Evolutionary conservation across 2,113 vertebrate species (phyloP), one percentile per base, ranked within the genome.

Genomic region (Smithornis capensis): DNA sequence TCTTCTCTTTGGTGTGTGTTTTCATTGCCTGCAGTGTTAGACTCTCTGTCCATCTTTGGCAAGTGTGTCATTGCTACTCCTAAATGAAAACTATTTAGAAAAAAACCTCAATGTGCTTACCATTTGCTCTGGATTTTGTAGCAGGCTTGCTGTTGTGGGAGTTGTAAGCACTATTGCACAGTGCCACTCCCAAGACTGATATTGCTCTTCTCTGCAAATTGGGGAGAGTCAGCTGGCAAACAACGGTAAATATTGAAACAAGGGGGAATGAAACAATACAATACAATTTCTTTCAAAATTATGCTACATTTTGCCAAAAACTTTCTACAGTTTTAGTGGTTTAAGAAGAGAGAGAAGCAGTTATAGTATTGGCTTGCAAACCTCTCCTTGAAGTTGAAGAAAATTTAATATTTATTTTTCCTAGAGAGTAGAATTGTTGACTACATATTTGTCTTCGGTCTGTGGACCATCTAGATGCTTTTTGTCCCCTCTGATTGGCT

Each of bases 1-100:
- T 10, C 28, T 57, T 78, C 16, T 56, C 13, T 55, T 87, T 18
- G 57, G 13, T 24, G 12, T 1, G 5, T 88, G 14, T 62, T 86
- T 80, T 80, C 19, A 22, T 40, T 35, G 31, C 14, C n/a, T 4
- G 2, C 0, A 0, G 29, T 85, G 27, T 69, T 62, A 24, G 9
- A 4, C 6, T 67, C 19, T 42, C 14, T 42, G 10, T 35, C 28
- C 31, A 31, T 27, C 44, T 62, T 49, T 49, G 57, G 19, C 18
- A 13, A 35, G 17, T 52, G 3, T 45, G n/a, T 25, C 70, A 35
- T 14, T 65, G 24, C 53, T 90, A 23, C 28, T 94, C 14, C 22
- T 75, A 79, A 68, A 52, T 44, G 29, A 80, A 88, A 88, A 37
- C 7, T 52, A 9, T 19, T 50, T 38, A 59, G 47, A 23, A 85